Evolutionary conservation across 2,888 invertebrate genomes (phyloP).

Genomic region (Drosophila putrida): DNA sequence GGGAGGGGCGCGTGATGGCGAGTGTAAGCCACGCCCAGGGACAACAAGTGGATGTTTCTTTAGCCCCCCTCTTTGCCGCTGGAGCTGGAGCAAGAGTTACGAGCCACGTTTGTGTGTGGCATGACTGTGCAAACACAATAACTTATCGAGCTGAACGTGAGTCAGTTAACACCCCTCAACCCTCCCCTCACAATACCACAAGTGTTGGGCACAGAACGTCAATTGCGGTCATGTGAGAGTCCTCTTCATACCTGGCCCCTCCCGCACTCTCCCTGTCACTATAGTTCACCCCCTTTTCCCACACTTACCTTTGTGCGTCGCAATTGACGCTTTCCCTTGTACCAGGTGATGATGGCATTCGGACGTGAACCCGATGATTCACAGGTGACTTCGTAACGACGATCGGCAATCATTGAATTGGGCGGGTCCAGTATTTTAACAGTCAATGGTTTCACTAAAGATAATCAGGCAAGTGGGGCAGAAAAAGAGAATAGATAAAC

Average conservation of each 20-base stretch:
- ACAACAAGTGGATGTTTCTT: conserved; percentile 72
- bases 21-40: conserved; percentile 74
- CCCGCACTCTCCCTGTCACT: neutral
- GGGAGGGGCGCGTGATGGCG: conserved; percentile 30
- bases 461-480: conserved; percentile 10
- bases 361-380: conserved; percentile 94
- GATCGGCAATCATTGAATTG: conserved; percentile 92
- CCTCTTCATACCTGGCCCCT: conserved; percentile 4
- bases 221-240: conserved; percentile 70
- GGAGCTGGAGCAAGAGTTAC: conserved; percentile 56
- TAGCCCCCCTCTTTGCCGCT: neutral
- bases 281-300: neutral
- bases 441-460: conserved; percentile 92
- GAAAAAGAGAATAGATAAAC: neutral
- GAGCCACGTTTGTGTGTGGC: conserved; percentile 56
- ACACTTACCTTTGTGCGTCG: conserved; percentile 91
- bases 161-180: conserved; percentile 60
- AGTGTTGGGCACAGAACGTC: conserved; percentile 53
- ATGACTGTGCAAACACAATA: conserved; percentile 79
- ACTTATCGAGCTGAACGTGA: conserved; percentile 76
- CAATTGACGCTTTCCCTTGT: conserved; percentile 93
- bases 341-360: conserved; percentile 95
- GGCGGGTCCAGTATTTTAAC: conserved; percentile 91
- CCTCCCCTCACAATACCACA: conserved; percentile 12
- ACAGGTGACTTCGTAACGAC: conserved; percentile 93